Percentiles rank a stretch among this genome's conserved stretches.
These are phyloP conservation scores for Drosophila kanapiae DNA, from an alignment of 1,140 invertebrate species.

Conservation along the genomic window DNA sequence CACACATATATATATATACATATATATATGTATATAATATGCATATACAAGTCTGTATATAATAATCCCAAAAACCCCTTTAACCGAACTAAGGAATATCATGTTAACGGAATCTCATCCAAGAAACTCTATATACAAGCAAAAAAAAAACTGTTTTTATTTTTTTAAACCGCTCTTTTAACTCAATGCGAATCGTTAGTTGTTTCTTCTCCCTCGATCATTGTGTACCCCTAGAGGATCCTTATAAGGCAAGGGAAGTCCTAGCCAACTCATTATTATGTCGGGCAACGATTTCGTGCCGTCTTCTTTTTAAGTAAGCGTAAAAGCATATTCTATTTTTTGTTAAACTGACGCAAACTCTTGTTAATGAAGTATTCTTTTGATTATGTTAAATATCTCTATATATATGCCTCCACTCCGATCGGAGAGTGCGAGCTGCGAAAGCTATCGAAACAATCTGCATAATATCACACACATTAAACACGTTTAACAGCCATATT, in stretches of 20 bases:
- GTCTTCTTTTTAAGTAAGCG: slow-evolving; percentile 19
- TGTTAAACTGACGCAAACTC: slow-evolving; percentile 74
- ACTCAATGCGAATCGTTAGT: slow-evolving; percentile 56
- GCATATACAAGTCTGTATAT: slow-evolving; percentile 57
- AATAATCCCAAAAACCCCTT: slow-evolving; percentile 30
- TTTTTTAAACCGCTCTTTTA: slow-evolving; percentile 44
- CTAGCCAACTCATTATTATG: slow-evolving; percentile 42
- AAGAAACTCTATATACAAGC: slow-evolving; percentile 54
- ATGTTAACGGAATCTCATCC: slow-evolving; percentile 69
- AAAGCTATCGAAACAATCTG: slow-evolving; percentile 21
- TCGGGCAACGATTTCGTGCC: slow-evolving; percentile 14
- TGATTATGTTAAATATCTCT: slow-evolving; percentile 57
- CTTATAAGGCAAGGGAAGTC: background rate
- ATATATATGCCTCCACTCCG: slow-evolving; percentile 28
- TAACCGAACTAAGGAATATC: slow-evolving; percentile 46
- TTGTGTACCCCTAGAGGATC: slow-evolving; percentile 2
- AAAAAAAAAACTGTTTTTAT: slow-evolving; percentile 32
- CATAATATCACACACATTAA: slow-evolving; percentile 47
- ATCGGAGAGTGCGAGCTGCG: slow-evolving; percentile 10
- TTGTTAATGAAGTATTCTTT: slow-evolving; percentile 79
- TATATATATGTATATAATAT: slow-evolving; percentile 34
- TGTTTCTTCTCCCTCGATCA: slow-evolving; percentile 33
- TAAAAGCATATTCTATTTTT: slow-evolving; percentile 48
- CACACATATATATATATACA: slow-evolving; percentile 2
- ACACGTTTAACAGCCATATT: slow-evolving; percentile 78